Evolutionary conservation across 2,113 vertebrate species (phyloP), one percentile per base, ranked within the genome.

Genomic region (Panthera tigris): DNA sequence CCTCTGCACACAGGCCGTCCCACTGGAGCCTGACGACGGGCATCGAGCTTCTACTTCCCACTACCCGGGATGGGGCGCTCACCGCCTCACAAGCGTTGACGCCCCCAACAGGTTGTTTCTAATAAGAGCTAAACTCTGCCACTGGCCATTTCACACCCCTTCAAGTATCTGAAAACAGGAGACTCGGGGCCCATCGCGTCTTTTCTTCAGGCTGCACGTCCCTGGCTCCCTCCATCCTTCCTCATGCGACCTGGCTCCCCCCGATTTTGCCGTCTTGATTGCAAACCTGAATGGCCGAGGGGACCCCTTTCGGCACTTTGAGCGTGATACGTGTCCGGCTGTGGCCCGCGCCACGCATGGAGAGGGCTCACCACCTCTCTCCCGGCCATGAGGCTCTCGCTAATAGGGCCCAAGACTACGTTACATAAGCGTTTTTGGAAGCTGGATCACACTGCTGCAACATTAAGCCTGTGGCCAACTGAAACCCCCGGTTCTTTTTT

Each of bases 401-500:
- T 36, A 88, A 94, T 4, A 39, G 78, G 79, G 52, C 86, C 92
- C 6, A 18, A 83, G 86, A 89, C 89, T 52, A 52, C 33, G 52
- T 98, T 97, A 96, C 91, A 94, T 97, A 96, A 98, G 88, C 3
- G 19, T 41, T 86, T 93, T 83, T 92, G 95, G 96, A 97, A 94
- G 95, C 96, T 80, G 90, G 52, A 71, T 90, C 95, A 81, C 83
- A 82, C 65, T 84, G 89, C 95, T 80, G 48, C 66, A 7, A 90
- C 94, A 95, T 71, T 74, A 83, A 97, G 94, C 96, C 91, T 39
- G 91, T 94, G 93, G 97, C 97, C 97, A 96, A 97, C 95, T 94
- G 61, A 96, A 90, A 95, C 73, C 84, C 66, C 79, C 80, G 61
- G 41, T 82, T 96, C 91, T 96, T 92, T 96, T 96, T 97, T 65